phyloP scores from a whole-genome alignment of 2,888 invertebrate genomes.

The Steromphala cineraria region DNA sequence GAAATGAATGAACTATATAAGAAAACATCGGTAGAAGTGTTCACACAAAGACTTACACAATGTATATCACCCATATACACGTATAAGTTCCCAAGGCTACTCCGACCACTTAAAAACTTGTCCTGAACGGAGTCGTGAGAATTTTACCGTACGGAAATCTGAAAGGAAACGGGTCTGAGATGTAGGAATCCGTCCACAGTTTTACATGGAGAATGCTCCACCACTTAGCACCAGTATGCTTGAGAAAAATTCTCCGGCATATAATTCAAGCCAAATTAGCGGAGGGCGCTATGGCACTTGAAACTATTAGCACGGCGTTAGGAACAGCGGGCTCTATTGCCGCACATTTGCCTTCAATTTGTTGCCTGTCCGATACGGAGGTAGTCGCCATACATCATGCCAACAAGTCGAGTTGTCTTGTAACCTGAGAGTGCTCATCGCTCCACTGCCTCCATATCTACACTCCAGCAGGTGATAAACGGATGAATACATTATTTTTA shows the following conservation, averaged over 20 bases:
- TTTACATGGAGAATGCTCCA: neutral
- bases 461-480: too few relatives aligned
- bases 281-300: constrained; percentile 8
- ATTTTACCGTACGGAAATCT: neutral
- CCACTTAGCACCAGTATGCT: neutral
- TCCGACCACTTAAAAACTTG: too few relatives aligned
- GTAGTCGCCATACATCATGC: neutral
- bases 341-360: constrained; percentile 26
- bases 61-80: too few relatives aligned
- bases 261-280: neutral
- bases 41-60: too few relatives aligned
- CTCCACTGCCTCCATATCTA: too few relatives aligned
- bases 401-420: neutral
- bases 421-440: too few relatives aligned
- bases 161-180: neutral
- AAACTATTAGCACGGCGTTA: constrained; percentile 15
- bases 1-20: too few relatives aligned
- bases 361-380: constrained; percentile 4
- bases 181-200: neutral
- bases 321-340: neutral
- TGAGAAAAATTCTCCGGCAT: neutral
- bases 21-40: too few relatives aligned
- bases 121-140: neutral
- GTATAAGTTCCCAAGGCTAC: too few relatives aligned
- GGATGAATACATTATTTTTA: too few relatives aligned